phyloP scores from a whole-genome alignment of 2,888 invertebrate species.

The Torymus auratus region DNA sequence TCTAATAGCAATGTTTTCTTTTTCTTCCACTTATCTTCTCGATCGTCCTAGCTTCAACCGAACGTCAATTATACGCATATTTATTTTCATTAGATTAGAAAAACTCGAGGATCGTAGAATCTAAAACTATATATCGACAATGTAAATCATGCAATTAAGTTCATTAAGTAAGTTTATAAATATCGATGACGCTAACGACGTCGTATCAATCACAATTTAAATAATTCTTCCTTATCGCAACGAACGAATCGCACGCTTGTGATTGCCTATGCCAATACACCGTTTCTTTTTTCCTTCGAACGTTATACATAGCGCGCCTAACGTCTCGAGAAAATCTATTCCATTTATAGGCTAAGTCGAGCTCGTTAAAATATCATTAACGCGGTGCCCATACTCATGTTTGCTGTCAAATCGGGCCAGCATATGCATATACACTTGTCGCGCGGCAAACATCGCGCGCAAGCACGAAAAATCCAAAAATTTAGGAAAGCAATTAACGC shows the following conservation, averaged over 20 bases:
- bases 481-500: conserved; percentile 29
- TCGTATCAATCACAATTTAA: conserved; percentile 27
- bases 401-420: conserved; percentile 20
- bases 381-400: neutral
- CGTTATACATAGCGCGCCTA: neutral
- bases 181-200: conserved; percentile 23
- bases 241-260: neutral
- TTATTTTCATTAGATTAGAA: neutral
- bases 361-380: conserved; percentile 44
- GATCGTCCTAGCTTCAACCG: too few species aligned
- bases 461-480: neutral
- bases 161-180: conserved; percentile 22
- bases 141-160: neutral
- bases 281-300: conserved; percentile 1
- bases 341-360: neutral
- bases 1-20: too few species aligned
- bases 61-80: neutral
- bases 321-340: too few species aligned
- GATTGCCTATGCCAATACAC: too few species aligned
- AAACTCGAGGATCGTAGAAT: neutral
- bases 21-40: too few species aligned
- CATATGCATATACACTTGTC: too few species aligned
- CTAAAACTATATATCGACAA: conserved; percentile 2
- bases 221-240: conserved; percentile 10
- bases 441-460: neutral